Evolutionary conservation across 2,888 invertebrate genomes (phyloP).

Genomic region (Charanyca ferruginea): DNA sequence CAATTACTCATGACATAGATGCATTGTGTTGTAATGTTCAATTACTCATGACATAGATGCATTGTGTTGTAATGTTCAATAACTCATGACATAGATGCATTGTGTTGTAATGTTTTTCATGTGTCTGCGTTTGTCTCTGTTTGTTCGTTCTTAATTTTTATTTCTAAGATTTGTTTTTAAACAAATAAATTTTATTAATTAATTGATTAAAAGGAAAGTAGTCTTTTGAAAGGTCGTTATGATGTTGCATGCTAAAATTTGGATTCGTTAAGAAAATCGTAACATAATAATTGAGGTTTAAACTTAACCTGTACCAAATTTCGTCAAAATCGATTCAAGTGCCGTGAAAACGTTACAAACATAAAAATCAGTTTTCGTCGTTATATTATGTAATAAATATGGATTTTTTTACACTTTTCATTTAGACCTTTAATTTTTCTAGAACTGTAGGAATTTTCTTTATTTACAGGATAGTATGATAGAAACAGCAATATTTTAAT

Average conservation of each 20-base stretch:
- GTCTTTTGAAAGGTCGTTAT: slow-evolving; percentile 2
- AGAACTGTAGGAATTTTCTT: background rate
- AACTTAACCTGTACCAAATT: too few relatives aligned
- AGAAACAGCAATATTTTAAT: too few relatives aligned
- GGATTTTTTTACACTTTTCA: too few relatives aligned
- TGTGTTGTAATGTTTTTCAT: background rate
- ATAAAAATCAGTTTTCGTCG: too few relatives aligned
- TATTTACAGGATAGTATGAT: background rate
- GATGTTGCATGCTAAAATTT: slow-evolving; percentile 12
- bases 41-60: background rate
- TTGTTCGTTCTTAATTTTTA: too few relatives aligned
- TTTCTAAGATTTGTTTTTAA: too few relatives aligned
- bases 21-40: too few relatives aligned
- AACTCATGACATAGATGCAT: too few relatives aligned
- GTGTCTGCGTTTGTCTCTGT: background rate
- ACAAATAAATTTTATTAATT: background rate
- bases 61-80: too few relatives aligned
- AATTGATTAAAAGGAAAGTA: background rate
- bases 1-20: background rate
- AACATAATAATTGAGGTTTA: slow-evolving; percentile 21
- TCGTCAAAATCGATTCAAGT: too few relatives aligned
- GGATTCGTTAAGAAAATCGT: slow-evolving; percentile 4
- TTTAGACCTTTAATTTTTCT: background rate
- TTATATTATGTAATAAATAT: too few relatives aligned
- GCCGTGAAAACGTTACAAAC: too few relatives aligned